These are phyloP conservation scores for Parapsyche elsis DNA, from an alignment of 1,140 invertebrate species.

Conservation along the genomic window DNA sequence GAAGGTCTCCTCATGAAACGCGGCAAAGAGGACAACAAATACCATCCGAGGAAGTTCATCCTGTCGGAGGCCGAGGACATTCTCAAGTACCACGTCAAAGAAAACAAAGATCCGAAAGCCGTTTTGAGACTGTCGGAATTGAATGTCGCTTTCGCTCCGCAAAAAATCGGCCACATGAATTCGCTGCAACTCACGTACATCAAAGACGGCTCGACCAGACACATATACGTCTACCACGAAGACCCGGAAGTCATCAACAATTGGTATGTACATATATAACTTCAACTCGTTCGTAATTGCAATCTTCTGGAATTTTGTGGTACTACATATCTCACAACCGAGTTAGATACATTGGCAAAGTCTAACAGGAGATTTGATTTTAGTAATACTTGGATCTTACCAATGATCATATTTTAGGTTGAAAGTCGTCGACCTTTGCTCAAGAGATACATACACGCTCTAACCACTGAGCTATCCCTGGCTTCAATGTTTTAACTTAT, in stretches of 20 bases:
- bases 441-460: too few species aligned
- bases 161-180: conserved; percentile 84
- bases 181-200: conserved; percentile 86
- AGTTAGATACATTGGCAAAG: too few species aligned
- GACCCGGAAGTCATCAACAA: conserved; percentile 86
- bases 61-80: conserved; percentile 83
- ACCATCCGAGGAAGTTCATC: conserved; percentile 86
- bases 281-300: too few species aligned
- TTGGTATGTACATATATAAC: conserved; percentile 71
- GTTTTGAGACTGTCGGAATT: conserved; percentile 83
- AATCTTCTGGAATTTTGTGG: too few species aligned
- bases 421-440: too few species aligned
- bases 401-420: background rate
- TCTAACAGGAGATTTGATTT: too few species aligned
- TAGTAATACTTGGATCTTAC: background rate
- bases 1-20: conserved; percentile 90
- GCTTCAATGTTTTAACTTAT: too few species aligned
- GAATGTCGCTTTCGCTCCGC: conserved; percentile 86
- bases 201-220: conserved; percentile 84
- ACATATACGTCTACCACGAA: conserved; percentile 89
- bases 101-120: conserved; percentile 86
- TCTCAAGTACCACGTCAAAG: conserved; percentile 87
- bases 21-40: conserved; percentile 86
- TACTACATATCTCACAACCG: too few species aligned
- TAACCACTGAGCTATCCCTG: too few species aligned